These are phyloP conservation scores for Nipponia nippon DNA, from an alignment of 2,113 vertebrate species.

Conservation along the genomic window DNA sequence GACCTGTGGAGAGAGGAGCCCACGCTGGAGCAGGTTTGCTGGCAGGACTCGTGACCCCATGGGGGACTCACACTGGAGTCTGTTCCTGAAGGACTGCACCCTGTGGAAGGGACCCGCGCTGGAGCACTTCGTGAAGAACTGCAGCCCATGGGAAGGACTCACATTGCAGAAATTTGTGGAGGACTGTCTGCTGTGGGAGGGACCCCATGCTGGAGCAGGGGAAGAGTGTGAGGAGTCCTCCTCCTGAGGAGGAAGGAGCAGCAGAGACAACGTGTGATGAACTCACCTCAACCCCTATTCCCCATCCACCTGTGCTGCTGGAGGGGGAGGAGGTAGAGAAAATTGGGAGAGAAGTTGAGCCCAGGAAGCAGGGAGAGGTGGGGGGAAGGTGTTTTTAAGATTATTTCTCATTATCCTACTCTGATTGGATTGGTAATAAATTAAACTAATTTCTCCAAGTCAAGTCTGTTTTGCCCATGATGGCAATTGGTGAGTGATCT, in stretches of 20 bases:
- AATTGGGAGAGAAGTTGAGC: background rate
- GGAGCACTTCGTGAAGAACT: background rate
- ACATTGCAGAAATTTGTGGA: background rate
- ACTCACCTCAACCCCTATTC: background rate
- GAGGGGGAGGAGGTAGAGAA: background rate
- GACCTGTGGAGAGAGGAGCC: background rate
- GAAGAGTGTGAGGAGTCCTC: background rate
- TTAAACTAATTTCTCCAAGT: background rate
- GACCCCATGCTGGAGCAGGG: background rate
- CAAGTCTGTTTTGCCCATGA: background rate
- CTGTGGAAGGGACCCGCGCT: background rate
- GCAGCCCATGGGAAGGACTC: background rate
- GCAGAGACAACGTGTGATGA: background rate
- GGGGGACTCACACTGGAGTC: background rate
- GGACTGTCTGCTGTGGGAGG: background rate
- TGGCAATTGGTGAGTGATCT: background rate
- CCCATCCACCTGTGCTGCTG: fast-evolving
- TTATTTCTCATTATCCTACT: background rate
- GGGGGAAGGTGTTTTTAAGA: background rate
- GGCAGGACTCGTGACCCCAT: background rate
- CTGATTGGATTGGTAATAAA: background rate
- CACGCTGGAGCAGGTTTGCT: background rate
- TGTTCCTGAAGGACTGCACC: background rate
- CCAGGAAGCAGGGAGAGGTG: background rate
- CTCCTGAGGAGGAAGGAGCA: no score